These are phyloP conservation scores for Triplophysa siluroides DNA, from an alignment of 2,113 vertebrate genomes.

Conservation along the genomic window DNA sequence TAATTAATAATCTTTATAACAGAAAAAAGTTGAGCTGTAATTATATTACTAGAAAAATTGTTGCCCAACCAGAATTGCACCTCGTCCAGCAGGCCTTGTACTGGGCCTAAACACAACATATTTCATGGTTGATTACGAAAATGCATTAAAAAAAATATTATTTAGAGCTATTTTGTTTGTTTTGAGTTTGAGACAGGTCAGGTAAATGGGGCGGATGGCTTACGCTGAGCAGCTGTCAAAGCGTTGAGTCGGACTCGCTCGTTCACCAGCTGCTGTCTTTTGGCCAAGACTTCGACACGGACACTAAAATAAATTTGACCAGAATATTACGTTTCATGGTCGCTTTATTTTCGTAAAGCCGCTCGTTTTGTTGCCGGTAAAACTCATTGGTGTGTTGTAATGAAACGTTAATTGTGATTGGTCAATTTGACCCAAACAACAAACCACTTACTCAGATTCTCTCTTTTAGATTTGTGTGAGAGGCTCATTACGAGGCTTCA, in stretches of 20 bases:
- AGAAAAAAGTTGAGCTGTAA: no score
- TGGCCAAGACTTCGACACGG: slow-evolving; percentile 62
- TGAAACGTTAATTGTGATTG: slow-evolving; percentile 22
- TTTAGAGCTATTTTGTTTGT: background rate
- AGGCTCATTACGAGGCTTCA: background rate
- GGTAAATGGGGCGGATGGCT: slow-evolving; percentile 29
- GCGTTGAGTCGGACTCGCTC: slow-evolving; percentile 62
- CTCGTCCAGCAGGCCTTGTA: no score
- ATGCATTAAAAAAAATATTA: background rate
- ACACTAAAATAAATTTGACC: slow-evolving; percentile 55
- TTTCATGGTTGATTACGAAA: background rate
- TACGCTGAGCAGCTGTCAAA: slow-evolving; percentile 80
- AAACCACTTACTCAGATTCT: slow-evolving; percentile 5
- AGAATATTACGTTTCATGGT: slow-evolving; percentile 25
- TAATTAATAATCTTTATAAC: no score
- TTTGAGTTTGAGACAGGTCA: slow-evolving; percentile 9
- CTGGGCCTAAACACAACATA: no score
- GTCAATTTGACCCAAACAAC: slow-evolving; percentile 28
- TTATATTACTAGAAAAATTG: no score
- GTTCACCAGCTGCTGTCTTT: slow-evolving; percentile 78
- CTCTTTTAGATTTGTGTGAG: background rate
- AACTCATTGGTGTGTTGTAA: slow-evolving; percentile 26
- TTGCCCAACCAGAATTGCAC: no score
- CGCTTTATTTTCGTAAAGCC: slow-evolving; percentile 1
- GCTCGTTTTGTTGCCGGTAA: background rate